Percentiles rank a stretch among this genome's conserved stretches.
These are phyloP conservation scores for Rambutsinella grinnellia DNA, from an alignment of 2,888 invertebrate genomes.

Conservation along the genomic window DNA sequence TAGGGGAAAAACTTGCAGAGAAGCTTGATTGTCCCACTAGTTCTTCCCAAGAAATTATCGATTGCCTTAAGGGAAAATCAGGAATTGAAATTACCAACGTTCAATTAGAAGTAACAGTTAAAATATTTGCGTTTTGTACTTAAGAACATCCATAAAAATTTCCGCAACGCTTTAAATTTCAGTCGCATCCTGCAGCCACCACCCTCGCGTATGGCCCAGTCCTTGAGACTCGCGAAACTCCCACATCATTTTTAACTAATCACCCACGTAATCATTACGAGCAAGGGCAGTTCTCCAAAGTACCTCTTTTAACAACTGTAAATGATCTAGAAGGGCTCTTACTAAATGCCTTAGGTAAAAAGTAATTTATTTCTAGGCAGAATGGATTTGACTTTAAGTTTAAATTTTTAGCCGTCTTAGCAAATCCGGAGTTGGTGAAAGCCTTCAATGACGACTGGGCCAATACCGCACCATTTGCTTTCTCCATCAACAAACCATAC, in stretches of 20 bases:
- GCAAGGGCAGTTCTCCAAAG: constrained; percentile 31
- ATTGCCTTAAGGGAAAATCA: constrained; percentile 36
- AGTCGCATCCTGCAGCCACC: no score
- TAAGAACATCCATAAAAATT: no score
- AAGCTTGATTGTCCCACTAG: constrained; percentile 23
- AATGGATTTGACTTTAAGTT: not conserved
- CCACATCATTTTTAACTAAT: constrained; percentile 29
- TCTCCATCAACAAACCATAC: constrained; percentile 15
- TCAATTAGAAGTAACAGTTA: no score
- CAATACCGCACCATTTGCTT: constrained; percentile 1
- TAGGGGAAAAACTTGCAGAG: constrained; percentile 23
- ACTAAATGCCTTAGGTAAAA: no score
- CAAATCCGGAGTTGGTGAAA: constrained; percentile 6
- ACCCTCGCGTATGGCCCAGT: constrained; percentile 34
- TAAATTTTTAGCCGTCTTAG: constrained; percentile 19
- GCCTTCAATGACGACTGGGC: constrained; percentile 47
- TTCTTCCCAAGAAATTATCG: constrained; percentile 13
- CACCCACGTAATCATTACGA: constrained; percentile 13
- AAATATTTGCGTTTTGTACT: no score
- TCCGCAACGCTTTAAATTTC: no score
- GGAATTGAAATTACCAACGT: constrained; percentile 27
- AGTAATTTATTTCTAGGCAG: no score
- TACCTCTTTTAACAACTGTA: constrained; percentile 37
- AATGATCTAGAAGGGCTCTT: constrained; percentile 43
- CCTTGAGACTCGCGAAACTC: constrained; percentile 1